Base-by-base conservation (phyloP, 2,113 vertebrate genomes). In the Neofelis nebulosa region DNA sequence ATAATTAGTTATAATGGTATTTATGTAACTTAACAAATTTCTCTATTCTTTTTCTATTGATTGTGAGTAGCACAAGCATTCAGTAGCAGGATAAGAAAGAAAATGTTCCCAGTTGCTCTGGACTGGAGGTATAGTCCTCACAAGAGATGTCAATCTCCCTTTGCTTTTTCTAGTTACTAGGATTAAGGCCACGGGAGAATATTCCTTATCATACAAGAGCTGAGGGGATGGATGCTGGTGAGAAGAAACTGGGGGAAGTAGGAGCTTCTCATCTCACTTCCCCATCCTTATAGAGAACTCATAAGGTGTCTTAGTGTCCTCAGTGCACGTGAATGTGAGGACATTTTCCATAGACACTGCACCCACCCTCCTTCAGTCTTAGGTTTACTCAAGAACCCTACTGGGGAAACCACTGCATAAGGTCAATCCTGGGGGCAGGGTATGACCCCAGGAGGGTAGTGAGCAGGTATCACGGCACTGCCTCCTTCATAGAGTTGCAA, bases 1-100 rank as follows among this genome's bases (percentile, higher is more conserved):
- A 71, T 31, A 63, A 86, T 61, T 82, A 68, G 14, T 96, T 94
- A 36, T 63, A 65, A 69, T 55, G 36, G 13, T 57, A 38, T 48
- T 36, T 71, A 88, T 90, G 92, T 86, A 74, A 79, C n/a, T 76
- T 50, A 91, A 76, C 71, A 21, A 29, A 29, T 88, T 87, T 93
- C 7, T 93, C 13, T 57, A 61, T 94, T 90, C 4, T 92, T 93
- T 92, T 48, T 69, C 31, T 91, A 25, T 48, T 89, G 74, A 38
- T 87, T 85, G n/a, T 76, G 23, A 76, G 29, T 76, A 71, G 81
- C 18, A 71, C 80, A 90, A 83, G 16, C 25, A n/a, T 76, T 96
- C 55, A 83, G 21, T 92, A 63, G 29, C 74, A 31, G 14, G 19
- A 69, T 68, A 69, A 80, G 61, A 94, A 66, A 36, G 71, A 50